Conservation (phyloP, 2,888 invertebrate species). For the Bombylius discolor region DNA sequence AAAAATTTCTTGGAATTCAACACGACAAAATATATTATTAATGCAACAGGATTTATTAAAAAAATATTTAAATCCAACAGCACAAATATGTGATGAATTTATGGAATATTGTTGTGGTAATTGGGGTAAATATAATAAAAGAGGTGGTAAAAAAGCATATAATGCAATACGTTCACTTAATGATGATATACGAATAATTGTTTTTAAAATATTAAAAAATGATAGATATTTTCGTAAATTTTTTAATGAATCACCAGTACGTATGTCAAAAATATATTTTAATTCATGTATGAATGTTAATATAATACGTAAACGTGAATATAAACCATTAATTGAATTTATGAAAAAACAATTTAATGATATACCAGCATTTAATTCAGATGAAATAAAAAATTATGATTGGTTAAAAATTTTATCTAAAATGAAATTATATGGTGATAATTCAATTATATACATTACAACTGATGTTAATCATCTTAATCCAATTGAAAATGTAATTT, state of each 20-base stretch:
- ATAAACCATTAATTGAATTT: background rate
- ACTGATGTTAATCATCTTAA: background rate
- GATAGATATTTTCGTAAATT: background rate
- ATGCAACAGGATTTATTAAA: background rate
- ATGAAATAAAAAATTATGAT: background rate
- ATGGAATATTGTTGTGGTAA: background rate
- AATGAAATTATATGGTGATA: background rate
- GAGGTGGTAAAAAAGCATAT: background rate
- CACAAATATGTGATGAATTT: slow-evolving; percentile 1
- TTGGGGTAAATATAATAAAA: background rate
- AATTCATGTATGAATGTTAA: slow-evolving; percentile 2
- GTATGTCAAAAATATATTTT: background rate
- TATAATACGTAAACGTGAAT: background rate
- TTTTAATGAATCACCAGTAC: background rate
- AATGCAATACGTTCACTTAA: background rate
- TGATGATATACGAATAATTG: background rate
- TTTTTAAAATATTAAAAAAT: background rate
- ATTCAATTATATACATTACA: background rate
- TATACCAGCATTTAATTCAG: background rate
- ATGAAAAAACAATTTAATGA: background rate
- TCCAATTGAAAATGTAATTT: background rate
- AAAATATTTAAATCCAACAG: background rate
- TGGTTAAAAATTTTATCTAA: background rate
- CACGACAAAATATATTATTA: background rate
- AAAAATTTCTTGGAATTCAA: background rate